phyloP scores from a whole-genome alignment of 2,113 vertebrate genomes.

The Epinephelus cyanopodus region DNA sequence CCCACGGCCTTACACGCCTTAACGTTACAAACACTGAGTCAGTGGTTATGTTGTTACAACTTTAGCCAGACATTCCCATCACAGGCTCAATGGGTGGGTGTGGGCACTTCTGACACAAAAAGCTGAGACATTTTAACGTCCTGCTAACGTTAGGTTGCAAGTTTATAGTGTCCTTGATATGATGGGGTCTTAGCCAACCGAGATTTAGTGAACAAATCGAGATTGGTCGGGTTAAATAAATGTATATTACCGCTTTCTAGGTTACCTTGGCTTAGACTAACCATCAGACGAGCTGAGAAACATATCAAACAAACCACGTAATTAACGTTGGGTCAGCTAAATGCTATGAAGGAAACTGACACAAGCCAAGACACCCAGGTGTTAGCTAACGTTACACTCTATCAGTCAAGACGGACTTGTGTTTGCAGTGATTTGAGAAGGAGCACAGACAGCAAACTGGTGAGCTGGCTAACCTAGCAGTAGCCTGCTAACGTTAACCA shows the following conservation, averaged over 20 bases:
- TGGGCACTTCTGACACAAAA: background rate
- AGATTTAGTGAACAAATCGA: background rate
- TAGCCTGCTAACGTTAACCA: slow-evolving; percentile 42
- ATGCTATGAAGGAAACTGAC: slow-evolving; percentile 25
- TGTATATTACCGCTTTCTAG: background rate
- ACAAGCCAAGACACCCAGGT: background rate
- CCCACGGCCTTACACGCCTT: background rate
- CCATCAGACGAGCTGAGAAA: background rate
- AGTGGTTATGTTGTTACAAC: slow-evolving; percentile 10
- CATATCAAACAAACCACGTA: slow-evolving; percentile 6
- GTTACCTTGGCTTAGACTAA: background rate
- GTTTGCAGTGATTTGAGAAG: slow-evolving; percentile 21
- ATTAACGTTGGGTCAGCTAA: slow-evolving; percentile 14
- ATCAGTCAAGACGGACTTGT: background rate
- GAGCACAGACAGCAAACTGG: slow-evolving; percentile 3
- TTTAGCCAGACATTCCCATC: slow-evolving; percentile 7
- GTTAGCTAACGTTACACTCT: background rate
- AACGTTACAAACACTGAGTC: background rate
- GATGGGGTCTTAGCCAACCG: background rate
- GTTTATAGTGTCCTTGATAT: slow-evolving; percentile 6
- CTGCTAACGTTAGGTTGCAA: background rate
- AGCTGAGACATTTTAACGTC: background rate
- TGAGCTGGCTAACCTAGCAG: slow-evolving; percentile 27
- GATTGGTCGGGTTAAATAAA: background rate
- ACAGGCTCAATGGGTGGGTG: background rate